Evolutionary conservation across 2,113 vertebrate genomes (phyloP).

Genomic region (Cryptomyrus ogoouensis): DNA sequence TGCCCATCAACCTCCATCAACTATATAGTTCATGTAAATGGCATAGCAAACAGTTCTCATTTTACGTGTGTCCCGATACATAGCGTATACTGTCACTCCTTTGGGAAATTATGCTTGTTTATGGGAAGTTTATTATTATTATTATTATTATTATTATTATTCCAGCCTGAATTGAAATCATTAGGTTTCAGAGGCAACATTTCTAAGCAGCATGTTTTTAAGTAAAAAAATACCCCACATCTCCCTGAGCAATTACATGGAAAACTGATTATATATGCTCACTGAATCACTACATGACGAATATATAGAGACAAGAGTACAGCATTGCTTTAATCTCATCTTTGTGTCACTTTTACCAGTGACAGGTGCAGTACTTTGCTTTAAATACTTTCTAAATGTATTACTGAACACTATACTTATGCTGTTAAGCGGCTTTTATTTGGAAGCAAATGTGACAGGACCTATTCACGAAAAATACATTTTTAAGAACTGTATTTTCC

Average conservation of each 20-base stretch:
- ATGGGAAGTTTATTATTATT: not conserved
- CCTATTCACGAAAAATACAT: not conserved
- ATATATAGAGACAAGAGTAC: not conserved
- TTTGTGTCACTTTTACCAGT: not conserved
- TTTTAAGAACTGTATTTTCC: not conserved
- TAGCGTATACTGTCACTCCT: not conserved
- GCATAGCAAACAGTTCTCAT: not conserved
- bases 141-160: not conserved
- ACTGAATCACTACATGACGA: not conserved
- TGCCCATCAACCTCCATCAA: slow-evolving; percentile 23
- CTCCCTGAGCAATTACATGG: not conserved
- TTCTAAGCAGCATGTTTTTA: not conserved
- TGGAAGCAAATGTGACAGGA: not conserved
- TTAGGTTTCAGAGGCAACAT: not conserved
- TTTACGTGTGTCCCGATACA: not conserved
- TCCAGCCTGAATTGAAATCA: slow-evolving; percentile 22
- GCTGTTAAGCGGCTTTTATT: not conserved
- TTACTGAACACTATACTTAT: not conserved
- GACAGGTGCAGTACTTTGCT: not conserved
- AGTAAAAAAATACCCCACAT: not conserved
- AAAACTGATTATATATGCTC: not conserved
- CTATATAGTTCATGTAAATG: not conserved
- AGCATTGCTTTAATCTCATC: not conserved
- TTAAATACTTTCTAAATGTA: not conserved
- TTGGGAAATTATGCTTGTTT: not conserved